Evolutionary conservation across 2,797 vertebrate genomes (phyloP).

Genomic region (Smutsia temminckii): DNA sequence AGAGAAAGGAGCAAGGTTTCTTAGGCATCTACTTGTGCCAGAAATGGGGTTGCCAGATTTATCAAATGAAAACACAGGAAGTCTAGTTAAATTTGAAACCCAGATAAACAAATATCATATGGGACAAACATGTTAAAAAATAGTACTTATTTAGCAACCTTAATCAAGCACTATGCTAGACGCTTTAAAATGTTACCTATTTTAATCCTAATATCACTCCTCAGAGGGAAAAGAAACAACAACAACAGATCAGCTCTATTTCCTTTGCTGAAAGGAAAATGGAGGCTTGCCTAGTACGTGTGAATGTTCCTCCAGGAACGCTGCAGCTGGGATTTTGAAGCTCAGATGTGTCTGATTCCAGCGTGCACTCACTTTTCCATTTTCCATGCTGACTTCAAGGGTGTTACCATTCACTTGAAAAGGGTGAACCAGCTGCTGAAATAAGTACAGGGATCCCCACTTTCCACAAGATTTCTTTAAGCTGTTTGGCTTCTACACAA

Average conservation of each 20-base stretch:
- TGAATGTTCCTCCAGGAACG: background rate
- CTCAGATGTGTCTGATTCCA: background rate
- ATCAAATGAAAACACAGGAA: background rate
- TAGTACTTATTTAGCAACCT: background rate
- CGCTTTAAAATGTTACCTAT: background rate
- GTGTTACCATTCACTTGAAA: background rate
- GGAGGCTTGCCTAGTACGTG: background rate
- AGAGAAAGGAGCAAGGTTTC: background rate
- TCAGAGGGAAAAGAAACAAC: background rate
- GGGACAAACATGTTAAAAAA: background rate
- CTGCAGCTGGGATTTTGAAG: background rate
- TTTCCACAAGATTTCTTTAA: background rate
- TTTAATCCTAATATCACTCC: background rate
- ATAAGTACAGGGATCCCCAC: background rate
- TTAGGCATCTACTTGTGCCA: background rate
- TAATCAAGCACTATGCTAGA: background rate
- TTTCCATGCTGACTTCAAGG: accelerated
- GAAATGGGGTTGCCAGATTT: background rate
- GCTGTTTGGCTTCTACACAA: background rate
- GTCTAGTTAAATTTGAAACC: background rate
- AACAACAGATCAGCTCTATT: too few species aligned
- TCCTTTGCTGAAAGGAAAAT: background rate
- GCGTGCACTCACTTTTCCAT: background rate
- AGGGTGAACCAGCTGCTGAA: background rate
- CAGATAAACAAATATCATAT: background rate